phyloP scores from a whole-genome alignment of 2,113 vertebrate species.

The Cichladusa arquata region DNA sequence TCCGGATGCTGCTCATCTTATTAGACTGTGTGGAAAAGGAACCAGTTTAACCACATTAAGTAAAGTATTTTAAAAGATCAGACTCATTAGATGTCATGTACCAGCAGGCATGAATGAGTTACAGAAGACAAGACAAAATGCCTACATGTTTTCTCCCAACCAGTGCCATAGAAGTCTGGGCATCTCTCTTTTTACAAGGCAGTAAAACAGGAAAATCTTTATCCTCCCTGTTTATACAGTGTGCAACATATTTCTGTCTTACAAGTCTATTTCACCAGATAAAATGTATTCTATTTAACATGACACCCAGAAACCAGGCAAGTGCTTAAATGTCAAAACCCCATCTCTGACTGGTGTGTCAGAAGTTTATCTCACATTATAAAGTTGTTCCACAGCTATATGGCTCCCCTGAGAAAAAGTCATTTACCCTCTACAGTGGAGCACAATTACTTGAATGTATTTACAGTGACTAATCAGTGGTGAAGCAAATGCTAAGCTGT shows the following conservation, averaged over 20 bases:
- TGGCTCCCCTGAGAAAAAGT: not conserved
- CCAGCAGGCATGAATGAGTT: rapidly evolving
- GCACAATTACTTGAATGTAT: slow-evolving; percentile 13
- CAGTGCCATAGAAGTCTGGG: not conserved
- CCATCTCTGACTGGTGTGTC: not conserved
- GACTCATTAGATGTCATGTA: not conserved
- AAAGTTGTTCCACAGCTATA: not conserved
- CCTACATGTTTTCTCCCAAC: not conserved
- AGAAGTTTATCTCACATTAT: slow-evolving; percentile 18
- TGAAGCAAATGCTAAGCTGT: slow-evolving; percentile 26
- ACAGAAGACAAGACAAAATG: not conserved
- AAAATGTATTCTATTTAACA: not conserved
- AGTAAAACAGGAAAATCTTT: not conserved
- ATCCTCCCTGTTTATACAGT: not conserved
- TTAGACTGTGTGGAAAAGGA: not conserved
- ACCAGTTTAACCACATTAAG: not conserved
- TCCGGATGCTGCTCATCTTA: not conserved
- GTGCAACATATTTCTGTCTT: not conserved
- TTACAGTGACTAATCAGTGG: slow-evolving; percentile 45
- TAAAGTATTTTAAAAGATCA: not conserved
- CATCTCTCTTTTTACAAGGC: not conserved
- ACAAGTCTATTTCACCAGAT: not conserved
- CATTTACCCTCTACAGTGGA: slow-evolving; percentile 5
- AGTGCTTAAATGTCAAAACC: not conserved
- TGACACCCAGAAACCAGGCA: not conserved